Percentiles rank a stretch among this genome's conserved stretches.
Conservation (phyloP, 2,797 vertebrate genomes). For the Salarias fasciatus region DNA sequence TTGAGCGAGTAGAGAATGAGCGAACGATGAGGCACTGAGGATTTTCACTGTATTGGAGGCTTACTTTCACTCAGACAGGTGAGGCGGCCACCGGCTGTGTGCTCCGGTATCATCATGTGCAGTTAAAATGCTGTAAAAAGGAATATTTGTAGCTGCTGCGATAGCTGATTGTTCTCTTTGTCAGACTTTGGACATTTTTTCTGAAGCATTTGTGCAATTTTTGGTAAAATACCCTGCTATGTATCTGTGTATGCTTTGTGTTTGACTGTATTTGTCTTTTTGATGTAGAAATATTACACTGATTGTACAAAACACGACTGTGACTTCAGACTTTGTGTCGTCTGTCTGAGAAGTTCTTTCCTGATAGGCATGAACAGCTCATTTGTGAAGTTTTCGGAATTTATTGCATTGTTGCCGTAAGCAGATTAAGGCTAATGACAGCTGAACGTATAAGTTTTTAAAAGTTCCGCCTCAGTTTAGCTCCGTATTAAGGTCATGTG, state of each 20-base stretch:
- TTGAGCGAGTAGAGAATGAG: constrained; percentile 59
- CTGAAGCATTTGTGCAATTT: no score
- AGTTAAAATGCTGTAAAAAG: not conserved
- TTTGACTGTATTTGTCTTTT: no score
- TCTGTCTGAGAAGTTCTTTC: constrained; percentile 34
- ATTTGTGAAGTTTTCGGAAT: constrained; percentile 45
- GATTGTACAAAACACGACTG: not conserved
- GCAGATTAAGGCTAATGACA: constrained; percentile 57
- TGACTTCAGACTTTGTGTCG: not conserved
- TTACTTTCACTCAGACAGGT: constrained; percentile 65
- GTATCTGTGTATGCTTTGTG: no score
- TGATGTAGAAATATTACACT: no score
- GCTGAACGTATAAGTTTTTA: constrained; percentile 40
- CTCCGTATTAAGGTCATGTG: constrained; percentile 18
- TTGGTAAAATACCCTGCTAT: no score
- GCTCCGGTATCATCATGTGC: not conserved
- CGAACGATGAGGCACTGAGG: constrained; percentile 59
- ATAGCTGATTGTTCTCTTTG: not conserved
- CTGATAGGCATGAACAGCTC: constrained; percentile 35
- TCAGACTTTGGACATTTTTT: not conserved
- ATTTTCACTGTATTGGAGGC: constrained; percentile 54
- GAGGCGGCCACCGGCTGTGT: constrained; percentile 39
- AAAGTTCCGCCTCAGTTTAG: constrained; percentile 32
- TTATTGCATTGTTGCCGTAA: constrained; percentile 56
- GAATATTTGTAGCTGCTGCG: constrained; percentile 7